Evolutionary conservation across 2,113 vertebrate genomes (phyloP).

Genomic region (Herpailurus yagouaroundi): DNA sequence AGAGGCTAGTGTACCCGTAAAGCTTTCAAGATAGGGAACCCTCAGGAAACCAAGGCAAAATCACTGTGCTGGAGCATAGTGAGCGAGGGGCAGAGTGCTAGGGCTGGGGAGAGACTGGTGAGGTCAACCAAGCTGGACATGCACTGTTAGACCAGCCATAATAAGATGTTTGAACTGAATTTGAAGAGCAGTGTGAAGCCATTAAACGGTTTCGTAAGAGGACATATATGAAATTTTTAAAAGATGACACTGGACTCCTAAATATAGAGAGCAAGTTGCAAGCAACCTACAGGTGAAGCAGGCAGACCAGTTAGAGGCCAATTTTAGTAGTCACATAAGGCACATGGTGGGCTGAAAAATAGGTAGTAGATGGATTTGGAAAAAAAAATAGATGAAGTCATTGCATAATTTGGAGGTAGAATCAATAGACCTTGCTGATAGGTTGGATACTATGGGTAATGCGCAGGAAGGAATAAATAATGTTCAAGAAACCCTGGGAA

Average conservation of each 20-base stretch:
- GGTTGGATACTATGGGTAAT: too few species aligned
- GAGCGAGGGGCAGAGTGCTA: not conserved
- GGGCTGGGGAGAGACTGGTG: accelerated
- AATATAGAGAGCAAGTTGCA: not conserved
- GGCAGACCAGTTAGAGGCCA: not conserved
- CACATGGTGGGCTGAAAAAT: not conserved
- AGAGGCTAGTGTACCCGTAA: not conserved
- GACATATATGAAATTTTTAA: not conserved
- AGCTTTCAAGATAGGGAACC: not conserved
- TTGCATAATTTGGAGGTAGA: not conserved
- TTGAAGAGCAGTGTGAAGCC: not conserved
- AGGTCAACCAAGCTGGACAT: accelerated
- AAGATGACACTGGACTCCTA: not conserved
- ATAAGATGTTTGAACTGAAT: not conserved
- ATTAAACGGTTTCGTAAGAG: not conserved
- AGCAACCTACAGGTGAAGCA: not conserved
- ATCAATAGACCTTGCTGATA: not conserved
- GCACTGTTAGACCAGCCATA: not conserved
- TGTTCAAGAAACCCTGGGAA: not conserved
- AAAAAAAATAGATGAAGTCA: not conserved
- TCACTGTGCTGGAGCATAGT: too few species aligned
- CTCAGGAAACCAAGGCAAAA: not conserved
- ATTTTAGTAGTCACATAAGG: not conserved
- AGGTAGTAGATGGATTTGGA: not conserved
- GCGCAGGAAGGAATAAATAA: not conserved